Conservation (phyloP, 2,888 invertebrate species). For the Drosophila setosimentum region DNA sequence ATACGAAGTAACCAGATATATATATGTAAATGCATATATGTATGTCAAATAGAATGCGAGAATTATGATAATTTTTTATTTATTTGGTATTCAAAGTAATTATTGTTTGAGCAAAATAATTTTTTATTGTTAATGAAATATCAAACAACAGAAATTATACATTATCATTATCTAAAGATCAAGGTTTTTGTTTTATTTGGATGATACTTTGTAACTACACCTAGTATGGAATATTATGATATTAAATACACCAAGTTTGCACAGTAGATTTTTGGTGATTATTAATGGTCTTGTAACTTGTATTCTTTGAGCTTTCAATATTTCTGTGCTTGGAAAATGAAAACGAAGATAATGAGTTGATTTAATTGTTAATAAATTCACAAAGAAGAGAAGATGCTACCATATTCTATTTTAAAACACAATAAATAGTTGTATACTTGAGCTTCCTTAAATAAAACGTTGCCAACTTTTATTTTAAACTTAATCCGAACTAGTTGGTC, state of each 20-base stretch:
- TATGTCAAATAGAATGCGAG: conserved; percentile 4
- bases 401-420: conserved; percentile 16
- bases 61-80: neutral
- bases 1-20: neutral
- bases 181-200: neutral
- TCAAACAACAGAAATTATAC: neutral
- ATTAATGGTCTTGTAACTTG: neutral
- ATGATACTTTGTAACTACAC: neutral
- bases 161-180: neutral
- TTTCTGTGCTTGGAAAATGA: conserved; percentile 1
- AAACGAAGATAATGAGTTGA: conserved; percentile 12
- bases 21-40: neutral
- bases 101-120: neutral
- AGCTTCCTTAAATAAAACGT: conserved; percentile 40
- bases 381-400: neutral
- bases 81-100: neutral
- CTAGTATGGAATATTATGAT: neutral
- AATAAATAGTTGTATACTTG: conserved; percentile 7
- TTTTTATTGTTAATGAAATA: neutral
- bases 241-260: neutral
- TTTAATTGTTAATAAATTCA: conserved; percentile 6
- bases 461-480: conserved; percentile 18
- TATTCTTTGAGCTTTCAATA: neutral
- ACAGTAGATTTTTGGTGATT: too few relatives aligned
- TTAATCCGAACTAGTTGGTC: conserved; percentile 51